A percentile compares a stretch with the other conserved stretches of the same genome.
Conservation (phyloP, 1,140 invertebrate species). For the Scaptodrosophila lebanonensis region DNA sequence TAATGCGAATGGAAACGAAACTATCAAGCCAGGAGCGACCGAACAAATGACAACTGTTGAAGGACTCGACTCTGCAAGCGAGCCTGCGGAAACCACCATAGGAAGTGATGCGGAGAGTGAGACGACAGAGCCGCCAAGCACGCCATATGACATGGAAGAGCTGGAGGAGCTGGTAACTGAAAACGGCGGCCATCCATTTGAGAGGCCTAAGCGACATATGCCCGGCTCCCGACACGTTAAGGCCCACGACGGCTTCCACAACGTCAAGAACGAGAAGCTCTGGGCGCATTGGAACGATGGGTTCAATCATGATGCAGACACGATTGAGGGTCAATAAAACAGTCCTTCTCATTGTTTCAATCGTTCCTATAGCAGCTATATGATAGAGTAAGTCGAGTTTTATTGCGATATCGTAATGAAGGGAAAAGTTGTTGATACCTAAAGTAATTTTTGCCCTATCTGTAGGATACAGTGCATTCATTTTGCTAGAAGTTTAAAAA, state of each 20-base stretch:
- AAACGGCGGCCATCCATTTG: constrained; percentile 26
- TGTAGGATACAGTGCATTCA: too few relatives aligned
- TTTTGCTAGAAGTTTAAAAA: too few relatives aligned
- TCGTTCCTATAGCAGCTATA: too few relatives aligned
- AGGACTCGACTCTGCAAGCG: not conserved
- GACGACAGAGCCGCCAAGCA: not conserved
- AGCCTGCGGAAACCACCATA: not conserved
- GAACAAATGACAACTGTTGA: not conserved
- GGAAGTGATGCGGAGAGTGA: not conserved
- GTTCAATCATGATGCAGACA: constrained; percentile 2
- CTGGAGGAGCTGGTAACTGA: not conserved
- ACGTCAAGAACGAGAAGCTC: constrained; percentile 15
- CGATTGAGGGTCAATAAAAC: too few relatives aligned
- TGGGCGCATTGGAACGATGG: constrained; percentile 49
- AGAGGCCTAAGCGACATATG: not conserved
- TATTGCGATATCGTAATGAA: too few relatives aligned
- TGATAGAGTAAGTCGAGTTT: too few relatives aligned
- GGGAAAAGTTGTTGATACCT: too few relatives aligned
- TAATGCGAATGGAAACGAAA: not conserved
- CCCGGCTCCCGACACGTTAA: constrained; percentile 11
- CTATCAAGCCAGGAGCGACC: not conserved
- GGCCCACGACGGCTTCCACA: constrained; percentile 54
- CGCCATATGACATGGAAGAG: constrained; percentile 8
- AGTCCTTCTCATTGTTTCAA: too few relatives aligned
- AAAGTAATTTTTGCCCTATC: too few relatives aligned